Conservation (phyloP, 2,113 vertebrate species). For the Phrynocephalus versicolor region DNA sequence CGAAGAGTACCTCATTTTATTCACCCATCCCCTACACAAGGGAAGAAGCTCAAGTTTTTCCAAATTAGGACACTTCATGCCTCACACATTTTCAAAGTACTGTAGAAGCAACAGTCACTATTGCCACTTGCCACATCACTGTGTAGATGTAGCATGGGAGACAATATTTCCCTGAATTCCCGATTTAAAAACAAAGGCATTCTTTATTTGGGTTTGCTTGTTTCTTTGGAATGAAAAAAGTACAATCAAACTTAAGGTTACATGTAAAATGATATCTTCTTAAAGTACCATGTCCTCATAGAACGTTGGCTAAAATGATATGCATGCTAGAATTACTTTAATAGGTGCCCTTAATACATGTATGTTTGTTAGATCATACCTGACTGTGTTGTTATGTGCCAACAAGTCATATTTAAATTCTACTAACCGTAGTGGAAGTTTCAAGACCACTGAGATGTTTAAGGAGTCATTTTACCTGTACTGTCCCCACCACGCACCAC, state of each 20-base stretch:
- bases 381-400: too few species aligned
- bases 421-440: too few species aligned
- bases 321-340: too few species aligned
- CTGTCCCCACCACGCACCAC: too few species aligned
- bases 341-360: background rate
- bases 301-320: too few species aligned
- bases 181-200: background rate
- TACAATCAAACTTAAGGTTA: background rate
- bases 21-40: background rate
- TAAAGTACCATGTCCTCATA: too few species aligned
- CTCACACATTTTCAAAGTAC: background rate
- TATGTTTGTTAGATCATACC: background rate
- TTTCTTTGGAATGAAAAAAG: background rate
- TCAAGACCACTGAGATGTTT: too few species aligned
- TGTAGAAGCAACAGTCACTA: background rate
- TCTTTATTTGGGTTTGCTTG: background rate
- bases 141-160: background rate
- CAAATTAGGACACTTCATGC: conserved; percentile 17
- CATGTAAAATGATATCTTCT: background rate
- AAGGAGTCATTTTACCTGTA: too few species aligned
- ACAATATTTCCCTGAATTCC: background rate
- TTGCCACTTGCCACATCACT: background rate
- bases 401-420: too few species aligned
- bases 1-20: background rate
- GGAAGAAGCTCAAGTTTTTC: background rate